Evolutionary conservation across 2,797 vertebrate species (phyloP).

Genomic region (Peromyscus attwateri): DNA sequence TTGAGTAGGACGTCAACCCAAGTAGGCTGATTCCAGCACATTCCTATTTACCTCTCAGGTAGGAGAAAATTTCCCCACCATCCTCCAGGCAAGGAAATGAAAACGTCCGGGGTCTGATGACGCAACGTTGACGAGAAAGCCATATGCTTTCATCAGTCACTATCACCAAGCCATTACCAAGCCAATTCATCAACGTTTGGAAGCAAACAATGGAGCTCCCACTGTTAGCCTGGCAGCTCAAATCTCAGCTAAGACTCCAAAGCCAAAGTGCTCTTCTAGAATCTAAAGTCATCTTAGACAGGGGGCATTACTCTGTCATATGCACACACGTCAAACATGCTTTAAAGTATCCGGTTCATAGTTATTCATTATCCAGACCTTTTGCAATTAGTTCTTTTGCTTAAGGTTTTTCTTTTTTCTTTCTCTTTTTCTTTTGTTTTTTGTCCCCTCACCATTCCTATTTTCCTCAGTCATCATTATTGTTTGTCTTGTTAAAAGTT

Average conservation of each 20-base stretch:
- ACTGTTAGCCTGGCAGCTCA: conserved; percentile 48
- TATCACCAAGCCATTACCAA: conserved; percentile 29
- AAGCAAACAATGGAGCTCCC: background rate
- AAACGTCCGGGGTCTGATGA: background rate
- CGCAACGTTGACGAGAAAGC: background rate
- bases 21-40: background rate
- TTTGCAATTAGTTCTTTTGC: conserved; percentile 24
- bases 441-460: background rate
- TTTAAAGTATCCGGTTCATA: conserved; percentile 6
- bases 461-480: background rate
- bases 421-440: background rate
- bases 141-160: background rate
- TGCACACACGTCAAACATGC: background rate
- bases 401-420: conserved; percentile 23
- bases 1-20: background rate
- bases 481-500: conserved; percentile 14
- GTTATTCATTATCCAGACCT: background rate
- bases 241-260: conserved; percentile 36
- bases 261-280: conserved; percentile 18
- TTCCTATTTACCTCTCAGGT: background rate
- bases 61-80: background rate
- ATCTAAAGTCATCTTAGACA: conserved; percentile 12
- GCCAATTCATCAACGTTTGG: background rate
- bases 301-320: background rate
- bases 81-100: conserved; percentile 9